Percentiles rank a stretch among this genome's conserved stretches.
phyloP scores from a whole-genome alignment of 2,888 invertebrate species.

The Taenaris catops region DNA sequence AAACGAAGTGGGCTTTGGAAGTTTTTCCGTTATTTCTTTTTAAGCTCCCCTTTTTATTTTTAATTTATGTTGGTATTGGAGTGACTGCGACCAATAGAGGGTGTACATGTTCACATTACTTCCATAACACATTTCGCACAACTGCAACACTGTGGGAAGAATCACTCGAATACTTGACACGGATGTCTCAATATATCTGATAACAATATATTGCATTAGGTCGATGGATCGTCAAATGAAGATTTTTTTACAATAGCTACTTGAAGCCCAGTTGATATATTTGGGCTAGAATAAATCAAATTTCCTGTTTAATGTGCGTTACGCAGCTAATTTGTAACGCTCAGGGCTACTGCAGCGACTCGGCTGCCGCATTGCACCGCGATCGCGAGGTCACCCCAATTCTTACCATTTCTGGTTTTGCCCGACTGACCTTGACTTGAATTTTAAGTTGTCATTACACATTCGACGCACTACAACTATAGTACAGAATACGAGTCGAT shows the following conservation, averaged over 20 bases:
- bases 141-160: slow-evolving; percentile 26
- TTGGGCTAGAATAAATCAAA: background rate
- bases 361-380: slow-evolving; percentile 46
- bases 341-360: slow-evolving; percentile 11
- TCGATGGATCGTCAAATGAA: too few species aligned
- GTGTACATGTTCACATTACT: slow-evolving; percentile 22
- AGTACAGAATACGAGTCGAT: slow-evolving; percentile 31
- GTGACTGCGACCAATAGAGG: too few species aligned
- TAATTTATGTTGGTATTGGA: too few species aligned
- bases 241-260: too few species aligned
- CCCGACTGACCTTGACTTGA: slow-evolving; percentile 53
- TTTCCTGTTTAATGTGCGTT: slow-evolving; percentile 10
- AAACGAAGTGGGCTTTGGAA: too few species aligned
- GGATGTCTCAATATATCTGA: slow-evolving; percentile 22
- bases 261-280: too few species aligned
- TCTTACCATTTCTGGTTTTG: slow-evolving; percentile 61
- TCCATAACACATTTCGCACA: slow-evolving; percentile 20
- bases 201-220: slow-evolving; percentile 4
- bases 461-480: slow-evolving; percentile 36
- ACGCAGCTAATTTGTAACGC: slow-evolving; percentile 11
- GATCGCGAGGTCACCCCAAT: slow-evolving; percentile 51
- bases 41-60: too few species aligned
- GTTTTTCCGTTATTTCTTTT: too few species aligned
- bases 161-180: slow-evolving; percentile 21
- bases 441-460: slow-evolving; percentile 59